Evolutionary conservation across 2,113 vertebrate species (phyloP).

Genomic region (Oryzias woworae): DNA sequence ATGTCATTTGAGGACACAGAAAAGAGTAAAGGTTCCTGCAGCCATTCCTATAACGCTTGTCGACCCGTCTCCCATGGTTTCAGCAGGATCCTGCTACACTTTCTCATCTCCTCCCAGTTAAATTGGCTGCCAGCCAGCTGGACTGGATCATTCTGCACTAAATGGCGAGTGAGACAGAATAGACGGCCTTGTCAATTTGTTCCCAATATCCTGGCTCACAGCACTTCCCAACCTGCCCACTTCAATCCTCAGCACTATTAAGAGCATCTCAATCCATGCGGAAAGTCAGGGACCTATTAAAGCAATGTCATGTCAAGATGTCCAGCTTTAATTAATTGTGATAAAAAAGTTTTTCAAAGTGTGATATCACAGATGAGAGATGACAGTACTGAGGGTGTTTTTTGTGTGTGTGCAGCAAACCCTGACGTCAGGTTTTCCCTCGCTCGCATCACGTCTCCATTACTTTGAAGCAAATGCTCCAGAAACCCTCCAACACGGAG

Average conservation of each 20-base stretch:
- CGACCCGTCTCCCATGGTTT: constrained; percentile 54
- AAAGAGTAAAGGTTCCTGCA: constrained; percentile 21
- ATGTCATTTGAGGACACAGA: not conserved
- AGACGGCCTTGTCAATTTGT: constrained; percentile 78
- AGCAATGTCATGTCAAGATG: constrained; percentile 40
- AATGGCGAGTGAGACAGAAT: constrained; percentile 77
- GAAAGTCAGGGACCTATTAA: constrained; percentile 50
- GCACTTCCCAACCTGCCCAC: constrained; percentile 54
- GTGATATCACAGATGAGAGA: constrained; percentile 30
- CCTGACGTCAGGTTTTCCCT: constrained; percentile 19
- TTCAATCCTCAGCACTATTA: constrained; percentile 69
- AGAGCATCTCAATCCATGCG: constrained; percentile 61
- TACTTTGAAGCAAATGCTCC: constrained; percentile 69
- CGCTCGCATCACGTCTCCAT: constrained; percentile 66
- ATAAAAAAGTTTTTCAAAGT: constrained; percentile 49
- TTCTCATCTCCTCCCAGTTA: constrained; percentile 70
- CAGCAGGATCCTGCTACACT: constrained; percentile 52
- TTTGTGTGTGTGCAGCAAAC: constrained; percentile 16
- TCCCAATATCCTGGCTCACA: constrained; percentile 67
- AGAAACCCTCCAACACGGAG: constrained; percentile 28
- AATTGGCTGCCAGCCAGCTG: constrained; percentile 78
- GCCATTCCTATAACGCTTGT: constrained; percentile 37
- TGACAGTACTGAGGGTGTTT: constrained; percentile 17
- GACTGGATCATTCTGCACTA: constrained; percentile 64
- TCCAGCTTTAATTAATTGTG: constrained; percentile 45